These are phyloP conservation scores for Cremastinae sp. DNA, from an alignment of 2,888 invertebrate species.

Conservation along the genomic window DNA sequence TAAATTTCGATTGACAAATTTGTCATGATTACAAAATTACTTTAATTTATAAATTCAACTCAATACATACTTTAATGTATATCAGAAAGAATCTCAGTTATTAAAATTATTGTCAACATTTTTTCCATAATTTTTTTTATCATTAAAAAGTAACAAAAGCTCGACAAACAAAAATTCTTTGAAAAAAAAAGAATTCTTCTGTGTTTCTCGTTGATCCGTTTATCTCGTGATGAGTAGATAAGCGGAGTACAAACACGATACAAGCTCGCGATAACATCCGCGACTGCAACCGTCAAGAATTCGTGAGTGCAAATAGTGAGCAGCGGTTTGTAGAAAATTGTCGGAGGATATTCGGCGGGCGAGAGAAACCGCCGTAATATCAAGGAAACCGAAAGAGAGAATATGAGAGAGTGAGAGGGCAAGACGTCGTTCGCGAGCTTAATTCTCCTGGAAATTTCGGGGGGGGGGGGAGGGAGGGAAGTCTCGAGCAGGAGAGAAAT, in stretches of 20 bases:
- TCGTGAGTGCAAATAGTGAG: constrained; percentile 3
- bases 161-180: constrained; percentile 8
- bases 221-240: constrained; percentile 24
- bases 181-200: constrained; percentile 10
- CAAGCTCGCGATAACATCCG: constrained; percentile 44
- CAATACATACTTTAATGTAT: too few relatives aligned
- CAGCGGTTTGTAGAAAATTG: constrained; percentile 43
- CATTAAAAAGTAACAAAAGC: too few relatives aligned
- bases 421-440: constrained; percentile 34
- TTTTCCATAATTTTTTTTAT: too few relatives aligned
- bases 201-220: constrained; percentile 12
- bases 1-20: too few relatives aligned
- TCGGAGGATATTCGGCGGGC: constrained; percentile 45
- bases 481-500: constrained; percentile 27
- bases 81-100: too few relatives aligned
- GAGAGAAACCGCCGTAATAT: constrained; percentile 16
- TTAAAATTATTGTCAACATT: too few relatives aligned
- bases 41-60: too few relatives aligned
- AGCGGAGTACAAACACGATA: constrained; percentile 41
- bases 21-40: too few relatives aligned
- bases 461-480: constrained; percentile 5
- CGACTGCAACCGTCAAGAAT: constrained; percentile 13
- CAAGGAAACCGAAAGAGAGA: neutral
- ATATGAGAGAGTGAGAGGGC: neutral
- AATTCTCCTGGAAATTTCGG: constrained; percentile 52